Conservation (phyloP, 1,140 invertebrate genomes). For the Drosophila nebulosa region DNA sequence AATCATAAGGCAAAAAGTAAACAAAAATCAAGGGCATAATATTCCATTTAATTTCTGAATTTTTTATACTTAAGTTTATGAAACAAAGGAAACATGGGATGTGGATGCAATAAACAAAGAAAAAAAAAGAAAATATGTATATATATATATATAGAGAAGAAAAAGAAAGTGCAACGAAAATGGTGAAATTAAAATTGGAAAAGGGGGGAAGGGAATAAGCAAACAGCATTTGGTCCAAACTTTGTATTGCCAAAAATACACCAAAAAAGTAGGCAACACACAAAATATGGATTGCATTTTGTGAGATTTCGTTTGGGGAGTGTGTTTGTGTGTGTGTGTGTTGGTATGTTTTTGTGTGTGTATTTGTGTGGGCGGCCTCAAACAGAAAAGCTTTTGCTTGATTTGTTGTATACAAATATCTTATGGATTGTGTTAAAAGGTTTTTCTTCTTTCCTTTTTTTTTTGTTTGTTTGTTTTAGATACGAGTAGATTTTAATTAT, state of each 20-base stretch:
- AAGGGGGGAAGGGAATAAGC: constrained; percentile 11
- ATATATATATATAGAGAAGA: background rate
- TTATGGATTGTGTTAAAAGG: background rate
- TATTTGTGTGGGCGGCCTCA: background rate
- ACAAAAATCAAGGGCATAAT: constrained; percentile 25
- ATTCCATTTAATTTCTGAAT: background rate
- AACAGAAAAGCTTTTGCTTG: background rate
- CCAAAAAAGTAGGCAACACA: constrained; percentile 4
- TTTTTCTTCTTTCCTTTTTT: background rate
- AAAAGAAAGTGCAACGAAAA: constrained; percentile 15
- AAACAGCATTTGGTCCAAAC: constrained; percentile 43
- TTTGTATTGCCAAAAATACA: background rate
- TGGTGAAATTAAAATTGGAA: constrained; percentile 11
- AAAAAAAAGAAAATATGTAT: background rate
- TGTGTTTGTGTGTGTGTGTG: constrained; percentile 1
- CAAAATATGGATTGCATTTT: constrained; percentile 2
- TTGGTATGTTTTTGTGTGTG: no score
- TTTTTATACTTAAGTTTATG: constrained; percentile 1
- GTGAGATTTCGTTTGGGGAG: background rate
- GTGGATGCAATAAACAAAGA: constrained; percentile 6
- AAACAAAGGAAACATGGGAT: background rate
- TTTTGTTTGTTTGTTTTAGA: background rate
- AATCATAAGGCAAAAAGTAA: constrained; percentile 28
- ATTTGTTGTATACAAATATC: constrained; percentile 2
- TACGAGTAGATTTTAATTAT: background rate